Percentiles rank a stretch among this genome's conserved stretches.
Evolutionary conservation across 2,113 vertebrate species (phyloP).

Genomic region (Lagopus leucura): DNA sequence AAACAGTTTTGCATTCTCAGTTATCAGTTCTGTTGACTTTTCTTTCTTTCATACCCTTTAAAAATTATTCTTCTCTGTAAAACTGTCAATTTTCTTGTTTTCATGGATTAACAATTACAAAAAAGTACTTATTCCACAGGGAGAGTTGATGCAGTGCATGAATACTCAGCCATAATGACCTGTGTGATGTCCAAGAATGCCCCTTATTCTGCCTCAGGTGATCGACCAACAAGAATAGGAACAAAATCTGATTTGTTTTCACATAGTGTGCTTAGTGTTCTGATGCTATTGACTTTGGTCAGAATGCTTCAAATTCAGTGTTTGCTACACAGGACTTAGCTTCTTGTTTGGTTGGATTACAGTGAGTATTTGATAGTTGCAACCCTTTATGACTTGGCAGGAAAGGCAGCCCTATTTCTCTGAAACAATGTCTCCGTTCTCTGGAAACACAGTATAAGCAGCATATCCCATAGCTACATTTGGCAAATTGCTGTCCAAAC

Average conservation of each 20-base stretch:
- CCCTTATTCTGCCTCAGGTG: not conserved
- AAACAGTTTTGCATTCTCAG: not conserved
- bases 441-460: not conserved
- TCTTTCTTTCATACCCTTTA: not conserved
- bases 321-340: not conserved
- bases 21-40: not conserved
- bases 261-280: not conserved
- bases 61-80: not conserved
- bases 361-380: not conserved
- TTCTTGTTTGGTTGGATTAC: not conserved
- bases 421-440: not conserved
- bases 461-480: not conserved
- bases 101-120: not conserved
- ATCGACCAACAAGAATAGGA: not conserved
- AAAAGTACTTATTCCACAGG: not conserved
- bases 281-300: not conserved
- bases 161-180: not conserved
- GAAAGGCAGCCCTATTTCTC: not conserved
- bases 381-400: not conserved
- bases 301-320: not conserved
- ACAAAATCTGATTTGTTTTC: not conserved
- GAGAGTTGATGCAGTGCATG: not conserved
- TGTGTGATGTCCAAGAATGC: not conserved
- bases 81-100: not conserved
- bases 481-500: not conserved